A percentile compares a stretch with the other conserved stretches of the same genome.
phyloP scores from a whole-genome alignment of 2,888 invertebrate species.

The Coenonympha glycerion region DNA sequence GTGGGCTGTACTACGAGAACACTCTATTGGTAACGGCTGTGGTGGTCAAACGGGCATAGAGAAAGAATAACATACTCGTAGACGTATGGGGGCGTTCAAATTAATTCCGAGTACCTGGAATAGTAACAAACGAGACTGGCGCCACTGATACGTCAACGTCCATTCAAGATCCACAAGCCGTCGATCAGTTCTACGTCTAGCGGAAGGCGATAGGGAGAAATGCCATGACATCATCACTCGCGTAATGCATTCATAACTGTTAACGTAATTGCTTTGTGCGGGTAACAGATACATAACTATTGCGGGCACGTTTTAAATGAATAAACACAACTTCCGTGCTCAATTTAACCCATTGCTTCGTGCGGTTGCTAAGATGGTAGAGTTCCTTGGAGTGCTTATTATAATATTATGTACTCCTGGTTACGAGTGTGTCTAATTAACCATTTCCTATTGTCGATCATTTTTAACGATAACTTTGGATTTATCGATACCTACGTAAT shows the following conservation, averaged over 20 bases:
- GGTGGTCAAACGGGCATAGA: no score
- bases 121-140: constrained; percentile 18
- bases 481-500: no score
- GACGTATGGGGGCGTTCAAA: no score
- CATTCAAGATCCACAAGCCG: constrained; percentile 40
- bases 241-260: constrained; percentile 21
- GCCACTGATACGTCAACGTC: constrained; percentile 21
- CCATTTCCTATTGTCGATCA: no score
- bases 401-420: no score
- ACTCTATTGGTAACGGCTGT: no score
- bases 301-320: constrained; percentile 12
- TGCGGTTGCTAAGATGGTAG: background rate
- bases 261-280: constrained; percentile 16
- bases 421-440: no score
- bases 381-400: background rate
- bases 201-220: constrained; percentile 37
- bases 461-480: no score
- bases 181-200: constrained; percentile 48
- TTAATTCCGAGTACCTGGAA: no score
- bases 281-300: constrained; percentile 11
- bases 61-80: no score
- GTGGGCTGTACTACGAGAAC: no score
- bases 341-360: background rate
- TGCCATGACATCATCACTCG: constrained; percentile 15
- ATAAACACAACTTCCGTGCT: constrained; percentile 14